phyloP scores from a whole-genome alignment of 2,888 invertebrate genomes.

The Cosmopolites sordidus region DNA sequence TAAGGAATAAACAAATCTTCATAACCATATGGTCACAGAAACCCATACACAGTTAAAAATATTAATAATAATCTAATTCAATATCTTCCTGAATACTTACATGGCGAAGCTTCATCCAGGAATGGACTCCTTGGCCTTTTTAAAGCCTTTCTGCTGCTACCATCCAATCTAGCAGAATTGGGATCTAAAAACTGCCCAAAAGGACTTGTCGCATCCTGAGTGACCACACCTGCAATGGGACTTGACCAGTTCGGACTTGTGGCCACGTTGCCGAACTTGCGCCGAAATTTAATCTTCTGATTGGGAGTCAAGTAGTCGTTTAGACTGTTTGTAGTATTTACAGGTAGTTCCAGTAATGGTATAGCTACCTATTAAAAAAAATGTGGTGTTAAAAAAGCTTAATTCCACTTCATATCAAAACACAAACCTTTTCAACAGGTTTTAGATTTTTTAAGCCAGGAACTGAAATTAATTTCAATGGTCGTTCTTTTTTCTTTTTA shows the following conservation, averaged over 20 bases:
- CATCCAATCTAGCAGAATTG: constrained; percentile 34
- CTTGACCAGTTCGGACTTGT: constrained; percentile 13
- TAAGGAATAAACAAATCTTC: too few species aligned
- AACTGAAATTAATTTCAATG: constrained; percentile 45
- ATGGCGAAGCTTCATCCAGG: constrained; percentile 44
- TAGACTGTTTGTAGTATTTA: constrained; percentile 1
- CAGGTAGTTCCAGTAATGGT: constrained; percentile 20
- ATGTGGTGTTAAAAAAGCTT: not conserved
- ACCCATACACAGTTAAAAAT: too few species aligned
- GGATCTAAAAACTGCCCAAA: constrained; percentile 36
- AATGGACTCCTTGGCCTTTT: constrained; percentile 46
- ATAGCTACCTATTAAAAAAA: not conserved
- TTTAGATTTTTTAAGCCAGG: constrained; percentile 30
- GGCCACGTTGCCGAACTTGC: constrained; percentile 10
- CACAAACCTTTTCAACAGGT: constrained; percentile 31
- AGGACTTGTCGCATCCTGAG: constrained; percentile 5
- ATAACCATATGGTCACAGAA: too few species aligned
- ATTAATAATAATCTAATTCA: too few species aligned
- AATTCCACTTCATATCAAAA: not conserved
- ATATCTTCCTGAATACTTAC: too few species aligned
- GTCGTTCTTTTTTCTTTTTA: constrained; percentile 56
- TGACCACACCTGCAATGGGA: constrained; percentile 1
- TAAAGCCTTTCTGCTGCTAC: constrained; percentile 39
- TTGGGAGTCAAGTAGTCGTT: constrained; percentile 13
- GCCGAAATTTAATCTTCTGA: constrained; percentile 8